These are phyloP conservation scores for Bujurquina vittata DNA, from an alignment of 2,113 vertebrate genomes.

Conservation along the genomic window DNA sequence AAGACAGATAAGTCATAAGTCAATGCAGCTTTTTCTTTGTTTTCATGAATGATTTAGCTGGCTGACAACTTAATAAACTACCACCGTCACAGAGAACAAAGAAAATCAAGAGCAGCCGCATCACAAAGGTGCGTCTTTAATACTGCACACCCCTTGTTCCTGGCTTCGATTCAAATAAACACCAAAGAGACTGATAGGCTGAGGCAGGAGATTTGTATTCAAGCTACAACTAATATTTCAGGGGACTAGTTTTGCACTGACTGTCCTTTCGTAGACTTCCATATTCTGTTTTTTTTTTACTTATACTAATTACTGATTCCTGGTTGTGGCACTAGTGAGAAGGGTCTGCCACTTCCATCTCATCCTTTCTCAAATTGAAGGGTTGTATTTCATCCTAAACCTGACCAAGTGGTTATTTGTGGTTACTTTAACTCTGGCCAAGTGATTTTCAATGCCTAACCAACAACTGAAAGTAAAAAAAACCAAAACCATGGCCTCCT, in stretches of 20 bases:
- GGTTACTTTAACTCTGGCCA: background rate
- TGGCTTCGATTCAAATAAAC: background rate
- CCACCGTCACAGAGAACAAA: background rate
- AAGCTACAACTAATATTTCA: background rate
- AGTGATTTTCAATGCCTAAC: background rate
- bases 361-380: background rate
- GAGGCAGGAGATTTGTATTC: background rate
- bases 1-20: slow-evolving; percentile 40
- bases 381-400: background rate
- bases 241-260: background rate
- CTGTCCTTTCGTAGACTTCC: background rate
- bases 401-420: background rate
- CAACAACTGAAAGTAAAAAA: background rate
- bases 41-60: slow-evolving; percentile 51
- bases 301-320: background rate
- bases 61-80: slow-evolving; percentile 41
- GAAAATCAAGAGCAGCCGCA: background rate
- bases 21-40: slow-evolving; percentile 47
- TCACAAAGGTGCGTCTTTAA: slow-evolving; percentile 8
- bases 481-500: background rate
- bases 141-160: slow-evolving; percentile 11
- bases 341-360: background rate
- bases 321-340: background rate
- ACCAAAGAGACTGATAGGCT: background rate
- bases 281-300: too few relatives aligned